phyloP scores from a whole-genome alignment of 2,888 invertebrate species.

The Spatulosminthurus flaviceps region DNA sequence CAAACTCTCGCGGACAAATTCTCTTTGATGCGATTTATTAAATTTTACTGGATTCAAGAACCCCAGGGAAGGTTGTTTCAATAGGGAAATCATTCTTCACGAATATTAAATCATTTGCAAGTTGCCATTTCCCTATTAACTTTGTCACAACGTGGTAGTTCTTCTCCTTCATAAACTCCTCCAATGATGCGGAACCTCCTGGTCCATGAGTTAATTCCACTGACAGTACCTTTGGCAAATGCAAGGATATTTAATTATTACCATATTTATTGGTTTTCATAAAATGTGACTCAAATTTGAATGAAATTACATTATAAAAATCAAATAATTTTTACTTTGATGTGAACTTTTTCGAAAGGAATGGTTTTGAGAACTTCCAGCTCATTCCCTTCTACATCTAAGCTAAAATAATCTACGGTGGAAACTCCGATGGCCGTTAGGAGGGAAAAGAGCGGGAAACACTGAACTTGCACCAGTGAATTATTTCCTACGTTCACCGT shows the following conservation, averaged over 20 bases:
- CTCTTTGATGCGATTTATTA: too few species aligned
- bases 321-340: constrained; percentile 52
- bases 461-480: constrained; percentile 64
- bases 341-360: constrained; percentile 66
- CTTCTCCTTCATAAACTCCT: constrained; percentile 59
- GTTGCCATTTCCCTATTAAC: constrained; percentile 56
- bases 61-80: not conserved
- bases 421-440: constrained; percentile 66
- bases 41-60: not conserved
- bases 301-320: too few species aligned
- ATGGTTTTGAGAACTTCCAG: constrained; percentile 66
- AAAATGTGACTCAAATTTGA: not conserved
- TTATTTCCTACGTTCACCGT: too few species aligned
- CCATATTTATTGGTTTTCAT: not conserved
- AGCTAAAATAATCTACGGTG: constrained; percentile 66
- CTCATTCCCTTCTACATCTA: constrained; percentile 67
- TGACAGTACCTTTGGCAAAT: not conserved
- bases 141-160: constrained; percentile 60
- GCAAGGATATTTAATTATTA: not conserved
- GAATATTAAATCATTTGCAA: constrained; percentile 65
- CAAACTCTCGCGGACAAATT: too few species aligned
- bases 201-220: constrained; percentile 64
- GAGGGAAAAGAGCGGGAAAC: constrained; percentile 66
- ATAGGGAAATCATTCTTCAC: constrained; percentile 25
- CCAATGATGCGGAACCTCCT: constrained; percentile 59